Percentiles rank a stretch among this genome's conserved stretches.
These are phyloP conservation scores for Heteropelma amictum DNA, from an alignment of 2,888 invertebrate genomes.

Conservation along the genomic window DNA sequence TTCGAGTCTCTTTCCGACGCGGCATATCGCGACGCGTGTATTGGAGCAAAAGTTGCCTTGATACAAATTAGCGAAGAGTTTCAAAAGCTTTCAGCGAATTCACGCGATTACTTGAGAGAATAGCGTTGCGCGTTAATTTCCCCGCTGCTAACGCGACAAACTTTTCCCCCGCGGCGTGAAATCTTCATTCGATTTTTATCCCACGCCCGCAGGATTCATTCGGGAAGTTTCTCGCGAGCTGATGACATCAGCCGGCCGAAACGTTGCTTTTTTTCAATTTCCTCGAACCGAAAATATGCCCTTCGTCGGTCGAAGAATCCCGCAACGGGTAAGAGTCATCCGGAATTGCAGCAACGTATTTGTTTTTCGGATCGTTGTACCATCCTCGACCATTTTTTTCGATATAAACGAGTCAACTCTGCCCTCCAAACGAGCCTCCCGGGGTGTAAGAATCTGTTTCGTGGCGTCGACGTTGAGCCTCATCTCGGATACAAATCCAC, in stretches of 20 bases:
- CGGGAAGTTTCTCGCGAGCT: too few relatives aligned
- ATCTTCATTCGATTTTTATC: neutral
- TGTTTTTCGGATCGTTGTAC: neutral
- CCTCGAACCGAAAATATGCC: too few relatives aligned
- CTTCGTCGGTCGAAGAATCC: too few relatives aligned
- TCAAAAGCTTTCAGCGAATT: constrained; percentile 17
- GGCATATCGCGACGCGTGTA: too few relatives aligned
- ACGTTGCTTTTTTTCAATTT: too few relatives aligned
- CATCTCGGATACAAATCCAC: constrained; percentile 73
- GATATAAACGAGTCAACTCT: constrained; percentile 61
- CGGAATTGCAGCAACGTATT: constrained; percentile 12
- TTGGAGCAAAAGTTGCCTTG: constrained; percentile 1
- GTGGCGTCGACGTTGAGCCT: constrained; percentile 74
- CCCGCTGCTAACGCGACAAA: neutral
- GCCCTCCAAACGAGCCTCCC: constrained; percentile 57
- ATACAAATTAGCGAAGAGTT: too few relatives aligned
- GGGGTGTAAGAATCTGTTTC: constrained; percentile 68
- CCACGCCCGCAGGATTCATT: neutral
- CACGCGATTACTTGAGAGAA: constrained; percentile 5
- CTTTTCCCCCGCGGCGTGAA: neutral
- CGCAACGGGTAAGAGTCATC: constrained; percentile 11
- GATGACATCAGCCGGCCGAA: too few relatives aligned
- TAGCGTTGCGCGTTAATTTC: neutral
- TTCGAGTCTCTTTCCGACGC: constrained; percentile 8
- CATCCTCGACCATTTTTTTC: constrained; percentile 49